Base-by-base conservation (phyloP, 2,113 vertebrate species). In the Ramphastos sulfuratus region DNA sequence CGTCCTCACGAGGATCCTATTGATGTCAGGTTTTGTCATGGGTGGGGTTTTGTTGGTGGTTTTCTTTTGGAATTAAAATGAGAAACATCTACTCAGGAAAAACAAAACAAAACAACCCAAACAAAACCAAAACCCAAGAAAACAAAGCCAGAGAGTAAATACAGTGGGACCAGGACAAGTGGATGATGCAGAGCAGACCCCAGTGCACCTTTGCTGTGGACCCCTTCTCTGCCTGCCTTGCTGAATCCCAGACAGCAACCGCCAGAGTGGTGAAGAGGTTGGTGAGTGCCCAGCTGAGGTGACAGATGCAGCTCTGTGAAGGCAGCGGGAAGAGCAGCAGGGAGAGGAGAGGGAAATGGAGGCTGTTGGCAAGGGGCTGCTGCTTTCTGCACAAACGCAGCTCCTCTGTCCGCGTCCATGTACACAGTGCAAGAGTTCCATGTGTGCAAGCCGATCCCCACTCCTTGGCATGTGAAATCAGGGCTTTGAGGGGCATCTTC, bases 1-100 rank as follows among this genome's bases (percentile, higher is more conserved):
- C 86, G 48, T 89, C 75, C 93, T 85, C 87, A 77, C 0, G 15
- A 92, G 92, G 63, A 79, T 73, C 71, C 63, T 92, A 37, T 60
- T 84, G 85, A 82, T 90, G 64, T 10, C 27, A 65, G 78, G 31
- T 90, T 81, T 92, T 85, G 72, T 71, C 82, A 80, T 35, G 42
- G 76, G 15, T 67, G 24, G 39, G 25, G 20, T 91, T 73, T 89
- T 93, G 19, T 56, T 92, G 37, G 54, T 30, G n/a, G 15, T 28
- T 25, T 86, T 92, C 58, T 55, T 70, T 11, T 46, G 77, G 50
- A 25, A 89, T 77, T 73, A 67, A 91, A 87, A 83, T 44, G 25
- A 74, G 65, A 90, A 86, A 88, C 39, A 65, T 28, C 56, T 89
- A 42, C 75, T 16, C 15, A 31, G 37, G 21, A 3, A 5, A 9